Evolutionary conservation across 2,888 invertebrate species (phyloP).

Genomic region (Drosophila infuscata): DNA sequence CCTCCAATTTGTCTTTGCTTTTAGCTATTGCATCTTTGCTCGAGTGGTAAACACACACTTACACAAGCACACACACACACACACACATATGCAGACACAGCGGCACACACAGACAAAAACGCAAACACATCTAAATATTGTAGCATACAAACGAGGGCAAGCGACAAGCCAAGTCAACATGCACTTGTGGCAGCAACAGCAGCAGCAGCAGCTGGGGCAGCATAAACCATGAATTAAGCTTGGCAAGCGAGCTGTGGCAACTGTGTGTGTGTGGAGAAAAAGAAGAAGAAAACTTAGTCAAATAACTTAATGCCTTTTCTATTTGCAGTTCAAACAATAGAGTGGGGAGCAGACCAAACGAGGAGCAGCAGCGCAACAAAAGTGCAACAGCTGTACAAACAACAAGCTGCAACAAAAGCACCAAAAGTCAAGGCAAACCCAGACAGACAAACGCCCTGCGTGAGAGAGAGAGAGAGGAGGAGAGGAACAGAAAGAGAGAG

Average conservation of each 20-base stretch:
- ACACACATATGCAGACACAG: constrained; percentile 16
- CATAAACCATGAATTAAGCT: constrained; percentile 49
- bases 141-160: constrained; percentile 75
- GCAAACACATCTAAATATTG: constrained; percentile 65
- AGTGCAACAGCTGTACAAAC: constrained; percentile 75
- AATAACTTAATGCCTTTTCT: constrained; percentile 76
- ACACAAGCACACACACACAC: constrained; percentile 20
- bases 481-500: background rate
- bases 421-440: constrained; percentile 55
- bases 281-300: constrained; percentile 62
- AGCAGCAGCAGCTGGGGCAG: constrained; percentile 29
- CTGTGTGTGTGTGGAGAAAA: constrained; percentile 1
- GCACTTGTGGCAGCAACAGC: constrained; percentile 54
- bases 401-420: constrained; percentile 53
- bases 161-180: constrained; percentile 69
- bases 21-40: constrained; percentile 61
- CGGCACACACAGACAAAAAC: constrained; percentile 6
- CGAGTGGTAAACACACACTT: constrained; percentile 60
- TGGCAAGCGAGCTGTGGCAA: constrained; percentile 21
- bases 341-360: constrained; percentile 33
- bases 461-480: background rate
- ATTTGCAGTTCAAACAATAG: constrained; percentile 76
- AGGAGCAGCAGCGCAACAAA: constrained; percentile 52
- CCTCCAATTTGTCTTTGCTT: constrained; percentile 61
- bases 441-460: constrained; percentile 38